Conservation (phyloP, 2,797 vertebrate genomes). For the Sebastes nivosus region DNA sequence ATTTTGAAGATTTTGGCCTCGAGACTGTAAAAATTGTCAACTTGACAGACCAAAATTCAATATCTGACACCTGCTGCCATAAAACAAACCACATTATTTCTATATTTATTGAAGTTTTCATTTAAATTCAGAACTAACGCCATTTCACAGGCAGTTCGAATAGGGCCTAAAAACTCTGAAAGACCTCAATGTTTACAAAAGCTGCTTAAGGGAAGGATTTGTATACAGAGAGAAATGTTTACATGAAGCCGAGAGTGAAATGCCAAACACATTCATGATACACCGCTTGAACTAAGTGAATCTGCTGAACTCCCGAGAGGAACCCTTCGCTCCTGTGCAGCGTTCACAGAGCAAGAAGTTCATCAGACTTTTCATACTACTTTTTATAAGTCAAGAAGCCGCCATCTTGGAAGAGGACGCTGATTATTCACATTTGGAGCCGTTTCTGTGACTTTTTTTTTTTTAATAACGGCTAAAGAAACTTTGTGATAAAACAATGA, state of each 20-base stretch:
- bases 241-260: constrained; percentile 57
- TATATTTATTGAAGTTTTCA: background rate
- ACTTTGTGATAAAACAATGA: constrained; percentile 62
- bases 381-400: constrained; percentile 45
- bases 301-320: background rate
- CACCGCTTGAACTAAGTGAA: constrained; percentile 29
- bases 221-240: constrained; percentile 66
- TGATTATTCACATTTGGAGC: background rate
- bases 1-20: constrained; percentile 27
- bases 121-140: constrained; percentile 7
- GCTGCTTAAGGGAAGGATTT: constrained; percentile 64
- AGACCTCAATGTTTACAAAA: constrained; percentile 78
- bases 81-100: constrained; percentile 17
- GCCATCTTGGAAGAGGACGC: constrained; percentile 30
- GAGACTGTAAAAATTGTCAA: constrained; percentile 29
- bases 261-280: constrained; percentile 43
- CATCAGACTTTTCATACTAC: constrained; percentile 37
- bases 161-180: constrained; percentile 47
- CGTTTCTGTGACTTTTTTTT: constrained; percentile 5
- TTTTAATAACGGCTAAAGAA: constrained; percentile 1
- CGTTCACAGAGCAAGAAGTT: background rate
- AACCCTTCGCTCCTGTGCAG: background rate
- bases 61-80: constrained; percentile 39
- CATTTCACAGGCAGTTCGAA: constrained; percentile 31
- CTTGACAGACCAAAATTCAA: constrained; percentile 32